A percentile compares a stretch with the other conserved stretches of the same genome.
These are phyloP conservation scores for Myopa testacea DNA, from an alignment of 2,888 invertebrate species.

Conservation along the genomic window DNA sequence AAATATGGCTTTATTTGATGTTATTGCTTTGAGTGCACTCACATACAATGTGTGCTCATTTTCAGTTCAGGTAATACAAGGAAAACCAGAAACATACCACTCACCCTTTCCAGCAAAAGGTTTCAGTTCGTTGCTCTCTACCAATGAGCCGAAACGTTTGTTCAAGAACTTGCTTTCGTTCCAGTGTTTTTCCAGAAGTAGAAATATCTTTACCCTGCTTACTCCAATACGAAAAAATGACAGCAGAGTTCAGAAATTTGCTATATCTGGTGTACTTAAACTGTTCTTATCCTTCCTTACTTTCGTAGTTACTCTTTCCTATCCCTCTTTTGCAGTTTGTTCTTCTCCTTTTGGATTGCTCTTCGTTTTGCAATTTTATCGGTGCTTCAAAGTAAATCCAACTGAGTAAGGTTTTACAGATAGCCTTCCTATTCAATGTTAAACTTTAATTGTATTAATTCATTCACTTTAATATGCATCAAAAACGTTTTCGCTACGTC, in stretches of 20 bases:
- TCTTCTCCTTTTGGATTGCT: slow-evolving; percentile 26
- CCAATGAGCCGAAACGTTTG: neutral
- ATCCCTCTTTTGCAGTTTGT: neutral
- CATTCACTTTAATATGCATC: slow-evolving; percentile 31
- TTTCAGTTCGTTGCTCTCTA: slow-evolving; percentile 46
- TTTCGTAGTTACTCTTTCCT: slow-evolving; percentile 8
- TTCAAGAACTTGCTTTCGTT: neutral
- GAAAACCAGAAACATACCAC: slow-evolving; percentile 10
- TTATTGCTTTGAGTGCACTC: neutral
- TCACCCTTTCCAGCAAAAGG: slow-evolving; percentile 42
- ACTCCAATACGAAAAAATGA: too few relatives aligned
- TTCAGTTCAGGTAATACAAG: neutral
- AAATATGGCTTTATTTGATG: neutral
- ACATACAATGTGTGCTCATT: neutral
- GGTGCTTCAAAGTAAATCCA: slow-evolving; percentile 26
- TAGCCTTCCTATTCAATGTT: neutral
- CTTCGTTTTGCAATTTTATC: slow-evolving; percentile 37
- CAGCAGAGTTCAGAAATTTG: neutral
- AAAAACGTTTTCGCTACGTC: slow-evolving; percentile 24
- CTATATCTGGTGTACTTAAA: neutral
- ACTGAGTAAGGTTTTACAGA: slow-evolving; percentile 26
- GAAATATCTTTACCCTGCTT: too few relatives aligned
- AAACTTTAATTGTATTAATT: slow-evolving; percentile 30
- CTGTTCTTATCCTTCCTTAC: neutral
- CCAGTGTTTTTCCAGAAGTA: too few relatives aligned